These are phyloP conservation scores for Streptopelia turtur DNA, from an alignment of 2,797 vertebrate species.

Conservation along the genomic window DNA sequence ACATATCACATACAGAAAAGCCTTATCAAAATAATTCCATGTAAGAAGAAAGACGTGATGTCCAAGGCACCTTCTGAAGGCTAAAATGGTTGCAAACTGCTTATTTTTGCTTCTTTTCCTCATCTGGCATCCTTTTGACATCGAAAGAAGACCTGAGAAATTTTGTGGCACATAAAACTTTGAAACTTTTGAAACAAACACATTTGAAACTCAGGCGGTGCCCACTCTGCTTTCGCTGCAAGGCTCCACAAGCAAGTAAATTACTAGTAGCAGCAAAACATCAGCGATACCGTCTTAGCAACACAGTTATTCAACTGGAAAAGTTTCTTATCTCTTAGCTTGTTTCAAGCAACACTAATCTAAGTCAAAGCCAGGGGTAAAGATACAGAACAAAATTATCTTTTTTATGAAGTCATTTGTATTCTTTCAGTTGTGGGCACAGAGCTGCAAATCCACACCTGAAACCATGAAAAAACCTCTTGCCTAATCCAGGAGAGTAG, in stretches of 20 bases:
- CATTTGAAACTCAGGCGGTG: background rate
- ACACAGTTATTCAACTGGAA: background rate
- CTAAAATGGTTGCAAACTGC: background rate
- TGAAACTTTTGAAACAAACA: too few species aligned
- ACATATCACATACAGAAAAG: background rate
- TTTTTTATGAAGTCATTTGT: background rate
- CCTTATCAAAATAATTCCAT: constrained; percentile 6
- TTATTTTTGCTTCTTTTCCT: background rate
- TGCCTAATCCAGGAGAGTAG: background rate
- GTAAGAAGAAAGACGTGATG: background rate
- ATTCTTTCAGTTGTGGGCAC: background rate
- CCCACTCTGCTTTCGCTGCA: background rate
- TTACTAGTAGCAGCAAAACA: background rate
- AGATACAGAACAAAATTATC: background rate
- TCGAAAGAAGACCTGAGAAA: background rate
- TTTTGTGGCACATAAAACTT: background rate
- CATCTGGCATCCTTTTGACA: background rate
- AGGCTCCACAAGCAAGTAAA: background rate
- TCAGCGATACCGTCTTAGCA: background rate
- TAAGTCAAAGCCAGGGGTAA: background rate
- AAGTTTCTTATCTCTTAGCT: background rate
- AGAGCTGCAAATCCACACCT: background rate
- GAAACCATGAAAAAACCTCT: background rate
- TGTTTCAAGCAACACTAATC: background rate
- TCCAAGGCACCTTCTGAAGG: background rate